Conservation (phyloP, 2,113 vertebrate genomes). For the Grammomys surdaster region DNA sequence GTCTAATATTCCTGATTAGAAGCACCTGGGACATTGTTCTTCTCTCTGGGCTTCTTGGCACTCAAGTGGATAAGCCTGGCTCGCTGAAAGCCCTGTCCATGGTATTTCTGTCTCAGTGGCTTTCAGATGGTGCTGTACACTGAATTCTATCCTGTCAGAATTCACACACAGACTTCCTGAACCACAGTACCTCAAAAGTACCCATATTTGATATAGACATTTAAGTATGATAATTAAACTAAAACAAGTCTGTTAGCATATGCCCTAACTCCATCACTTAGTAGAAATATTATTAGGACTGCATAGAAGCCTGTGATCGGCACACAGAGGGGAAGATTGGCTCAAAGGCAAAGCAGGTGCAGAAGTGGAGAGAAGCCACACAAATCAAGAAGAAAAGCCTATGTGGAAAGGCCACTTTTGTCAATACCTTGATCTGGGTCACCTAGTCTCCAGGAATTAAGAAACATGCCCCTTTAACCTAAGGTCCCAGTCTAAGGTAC, state of each 20-base stretch:
- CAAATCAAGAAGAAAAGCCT: neutral
- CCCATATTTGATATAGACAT: neutral
- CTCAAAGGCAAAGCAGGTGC: neutral
- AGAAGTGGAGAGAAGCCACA: neutral
- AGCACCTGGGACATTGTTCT: neutral
- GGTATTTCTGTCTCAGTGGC: neutral
- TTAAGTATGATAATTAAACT: neutral
- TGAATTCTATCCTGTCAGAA: neutral
- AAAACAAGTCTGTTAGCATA: neutral
- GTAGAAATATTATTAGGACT: neutral
- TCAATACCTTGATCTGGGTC: neutral
- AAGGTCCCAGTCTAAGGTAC: neutral
- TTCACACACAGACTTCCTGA: neutral
- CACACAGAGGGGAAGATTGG: neutral
- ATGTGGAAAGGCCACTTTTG: neutral
- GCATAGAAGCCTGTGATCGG: no score
- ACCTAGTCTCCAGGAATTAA: neutral
- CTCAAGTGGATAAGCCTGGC: neutral
- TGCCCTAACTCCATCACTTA: neutral
- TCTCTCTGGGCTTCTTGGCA: neutral
- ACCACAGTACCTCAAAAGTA: neutral
- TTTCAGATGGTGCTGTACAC: neutral
- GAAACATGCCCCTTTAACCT: neutral
- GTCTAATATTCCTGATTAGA: neutral
- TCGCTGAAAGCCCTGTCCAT: neutral